Evolutionary conservation across 2,797 vertebrate genomes (phyloP).

Genomic region (Lagorchestes hirsutus): DNA sequence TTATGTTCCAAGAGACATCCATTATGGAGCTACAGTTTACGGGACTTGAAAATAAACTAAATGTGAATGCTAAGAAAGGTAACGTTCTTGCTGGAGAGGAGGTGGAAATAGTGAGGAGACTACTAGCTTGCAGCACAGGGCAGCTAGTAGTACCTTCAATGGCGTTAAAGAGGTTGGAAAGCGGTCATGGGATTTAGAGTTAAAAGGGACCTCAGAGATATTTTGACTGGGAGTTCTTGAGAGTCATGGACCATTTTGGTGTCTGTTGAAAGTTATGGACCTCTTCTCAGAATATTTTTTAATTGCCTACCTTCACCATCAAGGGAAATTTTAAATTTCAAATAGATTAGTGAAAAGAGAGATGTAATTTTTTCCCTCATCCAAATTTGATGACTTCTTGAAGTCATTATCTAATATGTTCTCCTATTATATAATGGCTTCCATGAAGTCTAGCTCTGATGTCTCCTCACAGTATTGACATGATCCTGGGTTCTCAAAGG

Average conservation of each 20-base stretch:
- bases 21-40: not conserved
- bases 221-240: not conserved
- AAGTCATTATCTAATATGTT: not conserved
- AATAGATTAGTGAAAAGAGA: not conserved
- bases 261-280: not conserved
- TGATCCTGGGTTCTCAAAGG: not conserved
- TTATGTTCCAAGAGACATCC: not conserved
- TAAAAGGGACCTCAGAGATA: not conserved
- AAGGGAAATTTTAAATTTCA: not conserved
- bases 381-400: not conserved
- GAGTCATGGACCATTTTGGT: not conserved
- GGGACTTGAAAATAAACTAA: not conserved
- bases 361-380: not conserved
- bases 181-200: not conserved
- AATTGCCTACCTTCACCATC: not conserved
- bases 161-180: constrained; percentile 5
- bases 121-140: not conserved
- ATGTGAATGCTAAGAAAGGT: not conserved
- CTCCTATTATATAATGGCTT: not conserved
- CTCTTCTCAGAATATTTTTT: not conserved
- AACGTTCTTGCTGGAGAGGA: not conserved
- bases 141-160: constrained; percentile 1
- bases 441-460: not conserved
- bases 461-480: not conserved
- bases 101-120: constrained; percentile 12